Evolutionary conservation across 2,113 vertebrate genomes (phyloP), one percentile per base, ranked within the genome.

Genomic region (Phrynocephalus versicolor): DNA sequence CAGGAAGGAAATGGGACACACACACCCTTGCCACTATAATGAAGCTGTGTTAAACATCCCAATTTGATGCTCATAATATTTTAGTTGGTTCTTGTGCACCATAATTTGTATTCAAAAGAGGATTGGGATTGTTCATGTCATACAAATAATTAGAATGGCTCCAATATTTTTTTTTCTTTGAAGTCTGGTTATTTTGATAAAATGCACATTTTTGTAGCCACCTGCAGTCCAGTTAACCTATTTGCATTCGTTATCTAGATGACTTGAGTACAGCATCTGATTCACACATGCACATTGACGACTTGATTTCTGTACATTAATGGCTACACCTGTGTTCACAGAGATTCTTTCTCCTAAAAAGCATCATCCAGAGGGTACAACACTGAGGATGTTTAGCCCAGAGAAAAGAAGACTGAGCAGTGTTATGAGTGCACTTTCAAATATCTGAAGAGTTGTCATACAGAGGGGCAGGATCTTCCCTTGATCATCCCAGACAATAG

Each of bases 1-100:
- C 14, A 58, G 18, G 72, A 76, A 94, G 93, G 92, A 95, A 95
- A 95, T 93, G 83, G 39, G 18, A 86, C 87, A 10, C 5, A 5
- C 45, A 5, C 10, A 5, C 45, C 10, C 45, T 10, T 10, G 10
- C 45, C 10, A 10, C 89, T 90, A 89, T 91, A 82, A 74, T 60
- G 70, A 79, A 70, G 84, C 30, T 3, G 81, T 1, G 3, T 88
- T 90, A 87, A 84, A 87, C 85, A 90, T 89, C 91, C 74, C 55
- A 79, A 33, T 78, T 3, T 39, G 81, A 85, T 72, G 84, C 71
- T 90, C 45, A 69, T 90, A 85, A 84, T 85, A 64, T 92, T 92
- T 88, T 90, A 82, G 87, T 92, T 91, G 19, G 3, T 74, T 89
- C 85, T 84, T 65, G 18, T 0, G 0, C 81, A 16, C 19, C 14